Percentiles rank a stretch among this genome's conserved stretches.
phyloP scores from a whole-genome alignment of 2,797 vertebrate species.

The Taenioides sp. region DNA sequence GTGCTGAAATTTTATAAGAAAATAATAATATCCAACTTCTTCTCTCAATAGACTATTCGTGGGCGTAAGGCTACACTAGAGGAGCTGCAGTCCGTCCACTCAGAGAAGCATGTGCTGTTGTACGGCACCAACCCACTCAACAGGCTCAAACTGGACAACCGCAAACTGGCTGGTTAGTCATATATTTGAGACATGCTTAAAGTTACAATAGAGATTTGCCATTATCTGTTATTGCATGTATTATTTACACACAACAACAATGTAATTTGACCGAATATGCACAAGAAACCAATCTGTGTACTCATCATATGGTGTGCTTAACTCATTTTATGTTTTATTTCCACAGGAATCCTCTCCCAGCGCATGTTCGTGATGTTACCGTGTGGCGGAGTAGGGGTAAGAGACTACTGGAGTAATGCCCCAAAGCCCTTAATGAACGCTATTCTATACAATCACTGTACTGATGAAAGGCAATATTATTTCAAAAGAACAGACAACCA shows the following conservation, averaged over 20 bases:
- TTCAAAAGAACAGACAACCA: constrained; percentile 45
- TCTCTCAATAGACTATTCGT: constrained; percentile 84
- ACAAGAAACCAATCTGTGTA: neutral
- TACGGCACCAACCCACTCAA: constrained; percentile 97
- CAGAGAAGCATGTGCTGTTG: constrained; percentile 89
- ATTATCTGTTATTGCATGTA: neutral
- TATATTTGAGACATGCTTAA: neutral
- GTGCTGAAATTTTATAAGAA: neutral
- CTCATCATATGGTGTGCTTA: neutral
- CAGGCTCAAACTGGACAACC: constrained; percentile 95
- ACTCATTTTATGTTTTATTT: constrained; percentile 15
- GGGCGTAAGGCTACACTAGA: constrained; percentile 94
- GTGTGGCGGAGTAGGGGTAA: constrained; percentile 96
- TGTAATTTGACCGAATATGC: neutral
- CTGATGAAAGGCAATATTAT: constrained; percentile 37
- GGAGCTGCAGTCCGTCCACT: constrained; percentile 93
- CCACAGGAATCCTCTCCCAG: constrained; percentile 80
- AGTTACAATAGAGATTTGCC: neutral
- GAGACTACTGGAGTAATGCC: constrained; percentile 41
- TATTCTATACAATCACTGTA: constrained; percentile 13
- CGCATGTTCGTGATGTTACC: constrained; percentile 95
- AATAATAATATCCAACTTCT: neutral
- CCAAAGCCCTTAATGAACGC: constrained; percentile 27
- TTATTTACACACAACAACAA: neutral
- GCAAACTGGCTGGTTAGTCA: constrained; percentile 88